Evolutionary conservation across 2,888 invertebrate species (phyloP).

Genomic region (Psylliodes chrysocephalus): DNA sequence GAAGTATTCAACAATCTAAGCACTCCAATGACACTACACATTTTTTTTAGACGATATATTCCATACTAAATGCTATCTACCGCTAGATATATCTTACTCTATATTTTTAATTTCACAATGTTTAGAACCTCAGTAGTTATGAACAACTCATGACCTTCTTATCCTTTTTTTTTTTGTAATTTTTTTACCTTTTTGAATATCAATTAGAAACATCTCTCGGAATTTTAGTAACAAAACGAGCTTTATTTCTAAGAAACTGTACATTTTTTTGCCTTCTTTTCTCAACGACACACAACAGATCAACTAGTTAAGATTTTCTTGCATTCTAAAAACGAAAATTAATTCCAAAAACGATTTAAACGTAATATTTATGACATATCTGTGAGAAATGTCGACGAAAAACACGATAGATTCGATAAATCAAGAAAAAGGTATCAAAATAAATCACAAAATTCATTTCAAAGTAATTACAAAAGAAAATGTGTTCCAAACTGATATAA

Average conservation of each 20-base stretch:
- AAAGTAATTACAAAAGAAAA: too few species aligned
- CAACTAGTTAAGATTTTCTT: too few species aligned
- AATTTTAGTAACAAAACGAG: background rate
- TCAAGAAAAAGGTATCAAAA: too few species aligned
- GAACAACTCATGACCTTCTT: constrained; percentile 38
- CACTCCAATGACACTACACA: constrained; percentile 64
- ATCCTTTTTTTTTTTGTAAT: background rate
- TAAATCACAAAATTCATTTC: too few species aligned
- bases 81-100: constrained; percentile 62
- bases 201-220: constrained; percentile 48
- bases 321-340: too few species aligned
- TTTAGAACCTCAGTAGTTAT: constrained; percentile 48
- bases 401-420: too few species aligned
- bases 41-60: constrained; percentile 62
- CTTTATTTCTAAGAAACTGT: background rate
- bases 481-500: too few species aligned
- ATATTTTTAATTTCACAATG: constrained; percentile 59
- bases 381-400: too few species aligned
- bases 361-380: too few species aligned
- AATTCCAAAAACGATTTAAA: too few species aligned
- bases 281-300: background rate
- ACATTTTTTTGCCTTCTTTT: background rate
- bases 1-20: constrained; percentile 57
- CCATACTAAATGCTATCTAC: constrained; percentile 63
- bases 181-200: constrained; percentile 40